These are phyloP conservation scores for Hemiscyllium ocellatum DNA, from an alignment of 2,113 vertebrate genomes.

Conservation along the genomic window DNA sequence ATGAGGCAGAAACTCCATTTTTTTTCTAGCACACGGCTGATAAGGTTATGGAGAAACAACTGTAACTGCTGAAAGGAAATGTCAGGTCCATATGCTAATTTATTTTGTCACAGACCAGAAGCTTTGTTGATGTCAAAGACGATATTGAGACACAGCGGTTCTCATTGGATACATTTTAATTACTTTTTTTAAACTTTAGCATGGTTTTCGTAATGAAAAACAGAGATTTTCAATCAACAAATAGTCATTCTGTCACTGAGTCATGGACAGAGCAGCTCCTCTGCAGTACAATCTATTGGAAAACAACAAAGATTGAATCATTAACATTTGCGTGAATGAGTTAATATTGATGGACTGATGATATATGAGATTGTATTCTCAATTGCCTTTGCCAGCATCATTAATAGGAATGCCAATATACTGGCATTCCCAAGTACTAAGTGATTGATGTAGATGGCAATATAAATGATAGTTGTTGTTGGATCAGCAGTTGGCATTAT, in stretches of 20 bases:
- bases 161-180: background rate
- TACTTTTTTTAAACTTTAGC: background rate
- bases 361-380: slow-evolving; percentile 1
- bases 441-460: slow-evolving; percentile 19
- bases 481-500: background rate
- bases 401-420: slow-evolving; percentile 22
- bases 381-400: slow-evolving; percentile 23
- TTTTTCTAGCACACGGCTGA: background rate
- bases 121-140: background rate
- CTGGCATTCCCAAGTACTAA: background rate
- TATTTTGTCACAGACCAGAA: background rate
- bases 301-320: background rate
- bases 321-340: background rate
- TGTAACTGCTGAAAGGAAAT: background rate
- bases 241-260: background rate
- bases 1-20: background rate
- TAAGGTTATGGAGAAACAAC: background rate
- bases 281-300: background rate
- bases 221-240: background rate
- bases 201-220: background rate
- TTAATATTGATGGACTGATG: slow-evolving; percentile 20
- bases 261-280: background rate
- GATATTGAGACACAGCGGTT: background rate
- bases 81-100: background rate
- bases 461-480: slow-evolving; percentile 33